Evolutionary conservation across 2,113 vertebrate species (phyloP), one percentile per base, ranked within the genome.

Genomic region (Heterocephalus glaber): DNA sequence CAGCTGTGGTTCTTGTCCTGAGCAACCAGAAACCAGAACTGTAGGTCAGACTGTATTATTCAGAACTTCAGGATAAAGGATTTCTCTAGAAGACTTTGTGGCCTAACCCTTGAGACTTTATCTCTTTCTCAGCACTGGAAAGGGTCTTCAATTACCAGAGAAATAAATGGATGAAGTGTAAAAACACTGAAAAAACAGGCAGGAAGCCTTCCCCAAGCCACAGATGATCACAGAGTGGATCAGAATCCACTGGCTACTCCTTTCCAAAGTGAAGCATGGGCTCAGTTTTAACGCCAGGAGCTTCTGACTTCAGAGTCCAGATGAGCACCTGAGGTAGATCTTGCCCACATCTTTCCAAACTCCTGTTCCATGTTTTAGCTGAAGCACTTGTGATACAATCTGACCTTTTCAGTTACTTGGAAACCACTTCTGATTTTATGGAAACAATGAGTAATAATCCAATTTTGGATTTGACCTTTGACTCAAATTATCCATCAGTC

Each of bases 401-500:
- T 90, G 70, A 61, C 33, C 52, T 90, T 89, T 92, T 30, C 47
- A 28, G n/a, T 95, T 72, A 74, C 20, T 72, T 86, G 70, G 30
- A 92, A 82, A 81, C 65, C 4, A 35, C 49, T 94, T 76, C 58
- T 86, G 81, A 86, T 85, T 74, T 92, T 92, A 85, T 66, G 72
- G 74, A 85, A 89, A 30, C 47, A 85, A 84, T n/a, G 47, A 60
- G 7, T 30, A 74, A 74, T n/a, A 47, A 30, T 79, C 65, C 84
- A 33, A 58, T 68, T 80, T 92, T 5, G 30, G 38, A 81, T 85
- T 54, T 94, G 4, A 89, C 13, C 28, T 86, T 89, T 58, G 47
- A 81, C 49, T 89, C 74, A 89, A 60, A 47, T 60, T 35, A 80
- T 81, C 22, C 38, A 63, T 89, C 30, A 58, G 58, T 89, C 80